A percentile compares a stretch with the other conserved stretches of the same genome.
Conservation (phyloP, 2,797 vertebrate species). For the Tolypeutes matacus region DNA sequence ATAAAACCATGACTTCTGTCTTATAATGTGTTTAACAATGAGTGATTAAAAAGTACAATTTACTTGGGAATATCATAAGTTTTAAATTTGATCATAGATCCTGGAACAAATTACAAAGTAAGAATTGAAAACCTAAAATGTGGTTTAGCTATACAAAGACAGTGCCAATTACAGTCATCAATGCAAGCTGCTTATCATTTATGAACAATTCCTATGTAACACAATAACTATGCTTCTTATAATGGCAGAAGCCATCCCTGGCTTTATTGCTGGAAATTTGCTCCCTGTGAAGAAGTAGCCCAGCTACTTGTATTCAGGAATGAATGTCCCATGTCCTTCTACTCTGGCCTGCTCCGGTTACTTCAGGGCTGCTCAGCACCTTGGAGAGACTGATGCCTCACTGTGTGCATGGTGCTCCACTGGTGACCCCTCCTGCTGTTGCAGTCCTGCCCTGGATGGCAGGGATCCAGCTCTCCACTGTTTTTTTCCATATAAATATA, state of each 20-base stretch:
- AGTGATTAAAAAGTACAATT: background rate
- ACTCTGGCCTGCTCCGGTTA: background rate
- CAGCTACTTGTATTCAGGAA: background rate
- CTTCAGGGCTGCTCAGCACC: background rate
- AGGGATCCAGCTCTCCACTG: background rate
- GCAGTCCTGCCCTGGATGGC: background rate
- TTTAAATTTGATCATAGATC: background rate
- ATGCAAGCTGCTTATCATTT: background rate
- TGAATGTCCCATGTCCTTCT: background rate
- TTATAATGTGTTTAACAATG: background rate
- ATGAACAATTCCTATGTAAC: background rate
- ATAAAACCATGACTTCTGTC: background rate
- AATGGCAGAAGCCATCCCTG: background rate
- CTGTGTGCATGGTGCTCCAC: accelerated
- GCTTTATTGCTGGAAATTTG: background rate
- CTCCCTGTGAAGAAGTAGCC: background rate
- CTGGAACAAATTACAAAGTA: background rate
- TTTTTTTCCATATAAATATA: background rate
- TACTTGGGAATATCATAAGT: background rate
- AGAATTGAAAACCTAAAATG: background rate
- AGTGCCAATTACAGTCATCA: background rate
- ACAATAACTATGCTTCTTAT: background rate
- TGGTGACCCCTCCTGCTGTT: background rate
- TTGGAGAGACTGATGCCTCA: background rate
- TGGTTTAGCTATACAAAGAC: background rate